These are phyloP conservation scores for Synanthedon myopaeformis DNA, from an alignment of 2,888 invertebrate genomes.

Conservation along the genomic window DNA sequence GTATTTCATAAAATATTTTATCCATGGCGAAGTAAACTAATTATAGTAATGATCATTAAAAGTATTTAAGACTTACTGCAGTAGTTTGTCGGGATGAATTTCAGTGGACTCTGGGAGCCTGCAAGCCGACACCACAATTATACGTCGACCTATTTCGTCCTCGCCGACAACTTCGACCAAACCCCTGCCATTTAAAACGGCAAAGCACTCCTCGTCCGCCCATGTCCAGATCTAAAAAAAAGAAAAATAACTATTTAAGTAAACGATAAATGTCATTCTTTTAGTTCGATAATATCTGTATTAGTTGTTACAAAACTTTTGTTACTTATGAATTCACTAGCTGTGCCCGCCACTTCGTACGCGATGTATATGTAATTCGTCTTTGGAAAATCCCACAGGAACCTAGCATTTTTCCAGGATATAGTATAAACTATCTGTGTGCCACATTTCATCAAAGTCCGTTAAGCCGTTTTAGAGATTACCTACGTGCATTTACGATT, in stretches of 20 bases:
- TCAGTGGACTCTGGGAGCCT: conserved; percentile 81
- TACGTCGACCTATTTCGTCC: conserved; percentile 85
- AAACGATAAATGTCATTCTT: not conserved
- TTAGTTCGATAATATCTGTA: no score
- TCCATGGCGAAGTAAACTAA: not conserved
- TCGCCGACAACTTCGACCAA: conserved; percentile 75
- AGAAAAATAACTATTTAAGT: not conserved
- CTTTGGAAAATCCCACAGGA: no score
- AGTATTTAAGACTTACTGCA: conserved; percentile 29
- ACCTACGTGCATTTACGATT: no score
- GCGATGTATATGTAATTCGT: no score
- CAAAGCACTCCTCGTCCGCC: conserved; percentile 35
- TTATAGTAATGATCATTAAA: conserved; percentile 1
- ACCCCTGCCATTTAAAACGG: conserved; percentile 39
- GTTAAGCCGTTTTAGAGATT: no score
- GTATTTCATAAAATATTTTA: not conserved
- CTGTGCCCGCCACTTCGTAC: no score
- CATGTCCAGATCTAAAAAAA: not conserved
- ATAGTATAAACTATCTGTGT: no score
- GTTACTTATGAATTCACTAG: no score
- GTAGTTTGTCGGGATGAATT: conserved; percentile 70
- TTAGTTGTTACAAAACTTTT: no score
- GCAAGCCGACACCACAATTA: conserved; percentile 97
- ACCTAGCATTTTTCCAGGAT: no score
- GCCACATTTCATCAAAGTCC: no score